Evolutionary conservation across 1,140 invertebrate species (phyloP), one percentile per base, ranked within the genome.

Genomic region (Tigriopus japonicus): DNA sequence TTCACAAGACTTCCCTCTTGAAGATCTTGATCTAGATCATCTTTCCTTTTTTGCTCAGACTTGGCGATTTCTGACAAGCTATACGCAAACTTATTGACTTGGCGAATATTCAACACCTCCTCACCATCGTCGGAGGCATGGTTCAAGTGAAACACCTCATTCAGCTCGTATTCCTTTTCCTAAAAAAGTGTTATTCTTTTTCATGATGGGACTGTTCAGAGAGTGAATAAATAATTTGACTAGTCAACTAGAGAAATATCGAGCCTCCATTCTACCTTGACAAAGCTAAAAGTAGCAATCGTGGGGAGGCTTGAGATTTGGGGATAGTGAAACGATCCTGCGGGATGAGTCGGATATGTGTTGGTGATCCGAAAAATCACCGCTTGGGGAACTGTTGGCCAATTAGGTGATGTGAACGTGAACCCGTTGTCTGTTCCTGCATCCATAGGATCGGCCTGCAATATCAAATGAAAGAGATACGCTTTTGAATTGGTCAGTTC

Each of bases 361-460:
- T 87, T 85, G 21, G 90, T 94, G 71, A 97, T 92, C 65, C 82
- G 79, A 71, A 87, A 86, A 54, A 93, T 86, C 64, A 85, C 83
- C 65, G 87, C 86, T 71, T 85, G 85, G 0, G 92, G 92, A 60
- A 85, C 81, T 1, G 89, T 92, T 43, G 85, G 82, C 81, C 87
- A 89, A 73, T 95, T 93, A 35, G 87, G 86, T 28, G 91, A 89
- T 62, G 91, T 95, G 71, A 97, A 98, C 56, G 91, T 92, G 70
- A 92, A 86, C 0, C 94, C 93, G 72, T 92, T 91, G 75, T 97
- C 92, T 28, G 90, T 95, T 49, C 94, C 94, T 21, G 91, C 93
- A 74, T 98, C 94, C 67, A 93, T 78, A 17, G 93, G 93, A 73
- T 88, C 87, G 68, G 93, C 81, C 85, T 87, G 72, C 15, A 61